Base-by-base conservation (phyloP, 2,888 invertebrate species). In the Teleiodes luculella region DNA sequence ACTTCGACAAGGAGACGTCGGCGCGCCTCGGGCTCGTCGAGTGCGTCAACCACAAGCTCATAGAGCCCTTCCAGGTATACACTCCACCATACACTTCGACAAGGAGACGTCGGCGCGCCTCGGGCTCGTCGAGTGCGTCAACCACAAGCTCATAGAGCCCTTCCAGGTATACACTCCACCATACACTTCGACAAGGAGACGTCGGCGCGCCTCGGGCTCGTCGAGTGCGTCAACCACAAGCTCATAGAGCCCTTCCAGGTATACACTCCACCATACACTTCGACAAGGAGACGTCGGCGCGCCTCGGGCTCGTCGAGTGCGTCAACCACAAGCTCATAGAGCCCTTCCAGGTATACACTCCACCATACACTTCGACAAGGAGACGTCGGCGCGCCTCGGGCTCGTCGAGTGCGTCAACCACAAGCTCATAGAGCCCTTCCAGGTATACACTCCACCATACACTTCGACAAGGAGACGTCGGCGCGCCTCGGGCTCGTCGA, bases 161-260 rank as follows among this genome's bases (percentile, higher is more conserved):
- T 99, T 98, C 92, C 97, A 97, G 92, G 99, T 99, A 66, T 33
- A 7, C 33, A 33, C 8, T n/a, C 33, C n/a, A n/a, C 33, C 6
- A n/a, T n/a, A n/a, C 94, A 94, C 76, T 97, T 98, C 78, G 97
- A 98, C 70, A 98, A 99, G 80, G 98, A 99, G 83, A 97, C 96
- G 60, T 98, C 98, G 83, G 98, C 99, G 35, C 96, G 97, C 79
- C 95, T 99, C 95, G 99, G 98, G 49, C 97, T 99, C 47, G 94
- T 97, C 36, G 99, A 99, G 86, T 99, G 99, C 90, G 97, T 98
- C 57, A 97, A 96, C 78, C 98, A 99, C 86, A 98, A 98, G 80
- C 93, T 99, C 67, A 95, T 99, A 72, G 98, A 98, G 83, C 98
- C 99, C 57, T 99, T 98, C 92, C 97, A 97, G 92, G 99, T 99